These are phyloP conservation scores for Diadegma fenestrale DNA, from an alignment of 2,888 invertebrate genomes.

Conservation along the genomic window DNA sequence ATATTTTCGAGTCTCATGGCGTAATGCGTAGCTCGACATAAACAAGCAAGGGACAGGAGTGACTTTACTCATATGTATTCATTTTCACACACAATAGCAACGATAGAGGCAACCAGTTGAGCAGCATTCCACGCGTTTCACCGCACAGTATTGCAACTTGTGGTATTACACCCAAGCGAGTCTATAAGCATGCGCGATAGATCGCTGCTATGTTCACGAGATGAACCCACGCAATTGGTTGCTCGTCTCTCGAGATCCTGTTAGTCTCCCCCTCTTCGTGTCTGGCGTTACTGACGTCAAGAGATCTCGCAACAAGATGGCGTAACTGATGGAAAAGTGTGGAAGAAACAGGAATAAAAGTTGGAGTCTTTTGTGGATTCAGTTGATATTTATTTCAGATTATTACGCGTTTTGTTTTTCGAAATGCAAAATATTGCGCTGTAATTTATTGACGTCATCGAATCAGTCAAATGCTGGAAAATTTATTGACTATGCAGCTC, in stretches of 20 bases:
- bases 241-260: conserved; percentile 72
- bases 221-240: conserved; percentile 58
- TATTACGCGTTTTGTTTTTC: not conserved
- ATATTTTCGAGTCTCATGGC: not conserved
- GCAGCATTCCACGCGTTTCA: conserved; percentile 77
- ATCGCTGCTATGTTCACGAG: conserved; percentile 6
- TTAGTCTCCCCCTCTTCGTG: conserved; percentile 37
- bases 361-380: conserved; percentile 35
- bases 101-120: conserved; percentile 75
- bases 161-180: conserved; percentile 22
- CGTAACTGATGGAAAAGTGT: conserved; percentile 8
- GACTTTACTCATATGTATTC: conserved; percentile 35
- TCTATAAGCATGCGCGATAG: conserved; percentile 38
- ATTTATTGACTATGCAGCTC: too few relatives aligned
- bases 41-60: not conserved
- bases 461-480: not conserved
- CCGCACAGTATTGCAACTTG: conserved; percentile 51
- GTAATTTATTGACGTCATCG: not conserved
- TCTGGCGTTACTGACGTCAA: conserved; percentile 24
- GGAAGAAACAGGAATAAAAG: not conserved
- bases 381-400: not conserved
- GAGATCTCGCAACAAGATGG: conserved; percentile 46
- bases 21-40: not conserved
- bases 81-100: conserved; percentile 40
- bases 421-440: not conserved